Base-by-base conservation (phyloP, 2,113 vertebrate genomes). In the Pedetes capensis region DNA sequence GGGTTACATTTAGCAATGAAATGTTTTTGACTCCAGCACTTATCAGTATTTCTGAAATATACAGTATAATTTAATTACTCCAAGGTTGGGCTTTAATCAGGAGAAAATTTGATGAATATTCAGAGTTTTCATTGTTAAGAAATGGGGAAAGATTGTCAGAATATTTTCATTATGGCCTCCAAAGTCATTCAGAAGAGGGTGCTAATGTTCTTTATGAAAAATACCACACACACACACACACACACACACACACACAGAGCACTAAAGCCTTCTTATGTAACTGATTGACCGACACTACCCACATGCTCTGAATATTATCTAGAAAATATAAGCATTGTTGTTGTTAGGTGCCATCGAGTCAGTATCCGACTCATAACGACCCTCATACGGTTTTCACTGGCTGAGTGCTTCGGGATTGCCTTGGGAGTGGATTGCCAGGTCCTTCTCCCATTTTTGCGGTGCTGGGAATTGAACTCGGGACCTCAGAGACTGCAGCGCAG, bases 171-270 rank as follows among this genome's bases (percentile, higher is more conserved):
- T 90, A 95, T 75, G 95, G 81, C 93, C 91, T 98, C 51, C 96
- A 95, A 96, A 97, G 94, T 97, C 88, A 97, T 97, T 97, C 98
- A 98, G 98, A 98, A 98, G 98, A 98, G 97, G 97, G 98, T 97
- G 98, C 97, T 98, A 97, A 97, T 96, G 96, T 98, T 98, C 98
- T 98, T 98, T 97, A 95, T 96, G 94, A 97, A 97, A 97, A 95
- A 97, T 72, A 53, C 49, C 0, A 20, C 22, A 22, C 11, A 10
- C 37, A 42, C 10, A 74, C 81, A 91, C n/a, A 71, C 66, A 66
- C 32, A 57, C 29, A 68, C 27, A 59, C 29, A 29, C 11, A 53
- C 29, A 27, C 83, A 59, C 51, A 51, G 8, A 29, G 7, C 51
- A 32, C 12, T 12, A 57, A 95, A 72, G 79, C 42, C 75, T 86